Evolutionary conservation across 2,113 vertebrate species (phyloP), one percentile per base, ranked within the genome.

Genomic region (Apeltes quadracus): DNA sequence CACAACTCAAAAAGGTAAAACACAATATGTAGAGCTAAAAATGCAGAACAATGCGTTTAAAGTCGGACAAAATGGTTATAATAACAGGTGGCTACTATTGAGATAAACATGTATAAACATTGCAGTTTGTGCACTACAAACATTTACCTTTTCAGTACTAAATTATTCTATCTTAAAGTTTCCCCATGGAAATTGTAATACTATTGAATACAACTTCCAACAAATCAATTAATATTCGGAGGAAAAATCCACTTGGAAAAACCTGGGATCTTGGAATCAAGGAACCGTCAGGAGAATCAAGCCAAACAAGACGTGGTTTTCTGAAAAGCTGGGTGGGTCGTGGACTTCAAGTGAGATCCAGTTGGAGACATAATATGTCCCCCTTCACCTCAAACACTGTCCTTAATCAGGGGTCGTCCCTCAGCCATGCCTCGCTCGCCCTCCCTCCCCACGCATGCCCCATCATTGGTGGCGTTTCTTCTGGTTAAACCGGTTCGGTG

Each of bases 401-500:
- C 51, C 69, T 66, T 13, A 64, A 22, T 7, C 22, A n/a, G 23
- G 73, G 32, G 29, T 23, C 22, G 10, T 72, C 39, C 51, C 29
- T 61, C 38, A 54, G 7, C 39, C 62, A 32, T 77, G 58, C 61
- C 36, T 36, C 29, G 58, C n/a, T n/a, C 7, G 58, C 46, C 53
- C 68, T 78, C 54, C 20, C 32, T 72, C 46, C 10, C 13, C 16
- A 11, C 18, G 18, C 50, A 61, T 75, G 71, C 75, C 75, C 59
- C 44, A 58, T 83, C 79, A 82, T 72, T 69, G 51, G 56, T 68
- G 56, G 25, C 71, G 44, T 59, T 61, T 32, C n/a, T 76, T 32
- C 48, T 41, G 14, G 11, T 23, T 32, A 2, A 41, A 53, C 34
- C 46, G 46, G 11, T 20, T 25, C n/a, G 69, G 23, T 61, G 43